Evolutionary conservation across 1,140 invertebrate genomes (phyloP).

Genomic region (Onthophagus taurus): DNA sequence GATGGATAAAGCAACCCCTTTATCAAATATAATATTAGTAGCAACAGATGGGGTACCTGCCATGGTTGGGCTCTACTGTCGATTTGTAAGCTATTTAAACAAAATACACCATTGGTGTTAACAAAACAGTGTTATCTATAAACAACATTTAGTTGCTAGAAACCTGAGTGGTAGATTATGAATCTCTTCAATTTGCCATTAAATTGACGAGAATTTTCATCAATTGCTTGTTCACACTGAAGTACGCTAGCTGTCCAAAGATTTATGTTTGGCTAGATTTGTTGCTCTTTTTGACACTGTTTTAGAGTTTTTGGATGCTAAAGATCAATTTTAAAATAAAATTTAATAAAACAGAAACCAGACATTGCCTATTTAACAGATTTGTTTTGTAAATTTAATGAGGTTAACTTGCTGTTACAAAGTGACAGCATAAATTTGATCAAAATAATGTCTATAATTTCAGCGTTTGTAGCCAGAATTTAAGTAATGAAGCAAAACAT

Average conservation of each 20-base stretch:
- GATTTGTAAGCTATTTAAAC: slow-evolving; percentile 11
- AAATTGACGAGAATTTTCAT: slow-evolving; percentile 4
- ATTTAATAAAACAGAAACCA: slow-evolving; percentile 8
- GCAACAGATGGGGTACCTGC: slow-evolving; percentile 26
- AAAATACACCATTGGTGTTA: neutral
- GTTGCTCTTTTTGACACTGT: slow-evolving; percentile 23
- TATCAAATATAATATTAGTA: slow-evolving; percentile 27
- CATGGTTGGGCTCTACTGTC: slow-evolving; percentile 24
- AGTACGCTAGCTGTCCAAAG: slow-evolving; percentile 2
- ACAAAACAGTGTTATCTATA: neutral
- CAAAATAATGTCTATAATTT: slow-evolving; percentile 3
- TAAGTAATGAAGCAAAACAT: neutral
- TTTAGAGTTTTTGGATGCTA: slow-evolving; percentile 24
- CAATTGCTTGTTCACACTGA: neutral
- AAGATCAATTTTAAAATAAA: slow-evolving; percentile 21
- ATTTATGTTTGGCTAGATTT: slow-evolving; percentile 3
- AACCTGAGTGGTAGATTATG: slow-evolving; percentile 8
- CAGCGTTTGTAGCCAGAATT: slow-evolving; percentile 3
- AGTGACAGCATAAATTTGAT: slow-evolving; percentile 10
- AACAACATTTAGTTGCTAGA: neutral
- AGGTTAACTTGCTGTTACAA: slow-evolving; percentile 23
- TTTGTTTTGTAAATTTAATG: slow-evolving; percentile 25
- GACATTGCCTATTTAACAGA: slow-evolving; percentile 29
- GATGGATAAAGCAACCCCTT: slow-evolving; percentile 26
- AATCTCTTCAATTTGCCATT: slow-evolving; percentile 25